Base-by-base conservation (phyloP, 2,888 invertebrate species). In the Anthophora plumipes region DNA sequence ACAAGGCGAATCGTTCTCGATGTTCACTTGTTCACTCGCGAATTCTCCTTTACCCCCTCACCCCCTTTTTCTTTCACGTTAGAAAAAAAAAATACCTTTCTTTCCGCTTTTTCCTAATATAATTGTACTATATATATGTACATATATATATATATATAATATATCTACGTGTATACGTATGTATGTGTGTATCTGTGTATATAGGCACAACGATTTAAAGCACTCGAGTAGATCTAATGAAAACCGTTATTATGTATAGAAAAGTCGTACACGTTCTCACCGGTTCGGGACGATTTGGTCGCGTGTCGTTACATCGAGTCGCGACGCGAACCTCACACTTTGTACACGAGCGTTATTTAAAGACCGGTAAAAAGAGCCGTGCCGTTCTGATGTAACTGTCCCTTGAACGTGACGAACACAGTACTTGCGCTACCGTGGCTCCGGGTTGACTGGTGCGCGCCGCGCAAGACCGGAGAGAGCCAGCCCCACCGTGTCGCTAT, bases 381-480 rank as follows among this genome's bases (percentile, higher is more conserved):
- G 83, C 73, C 80, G 79, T 54, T 73, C 64, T 67, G 77, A 84
- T 86, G 77, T 66, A 84, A 73, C 60, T 76, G 79, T 86, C 86
- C 89, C 88, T 85, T 78, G 68, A 82, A 83, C 84, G 74, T 73
- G 67, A 69, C 81, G 85, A 84, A 80, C 84, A 88, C 90, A 90
- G 91, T 91, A 92, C 88, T 91, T 91, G 90, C 92, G 91, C 91
- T 91, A 91, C 92, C 92, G 92, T 90, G 91, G 92, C 92, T 93
- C 92, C 92, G 91, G 90, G 92, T 92, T 92, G 93, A 93, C 93
- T 93, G 92, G 85, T 88, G 89, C 88, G 90, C 88, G 90, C 89
- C 90, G 92, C 92, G 92, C 92, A 92, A 92, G 91, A 92, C 90
- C 92, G 91, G 90, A 91, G 88, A 91, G 91, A 92, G 92, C 92